Evolutionary conservation across 2,113 vertebrate genomes (phyloP), one percentile per base, ranked within the genome.

Genomic region (Xenopus borealis): DNA sequence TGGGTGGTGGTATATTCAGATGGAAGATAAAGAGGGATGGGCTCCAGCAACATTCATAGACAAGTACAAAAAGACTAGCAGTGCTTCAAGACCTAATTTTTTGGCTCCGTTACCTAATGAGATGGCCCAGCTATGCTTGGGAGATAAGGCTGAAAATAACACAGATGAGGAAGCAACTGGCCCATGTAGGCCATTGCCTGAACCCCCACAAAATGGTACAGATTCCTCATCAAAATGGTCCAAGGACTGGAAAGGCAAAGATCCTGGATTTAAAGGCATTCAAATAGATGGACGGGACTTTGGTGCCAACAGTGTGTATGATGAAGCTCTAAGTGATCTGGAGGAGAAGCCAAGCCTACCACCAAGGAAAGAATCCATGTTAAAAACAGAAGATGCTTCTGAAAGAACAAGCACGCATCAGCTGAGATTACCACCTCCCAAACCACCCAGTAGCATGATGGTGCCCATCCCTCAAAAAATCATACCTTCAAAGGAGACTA

Each of bases 1-100:
- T 0, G 96, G 97, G 66, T 99, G 97, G 97, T 99, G 97, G 97
- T 99, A 99, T 84, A 98, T 99, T 84, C 97, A 99, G 87, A 99
- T 99, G 0, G 96, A 98, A 4, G 95, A 98, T 10, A 96, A 95
- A 80, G 97, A 99, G 79, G 97, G 97, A 12, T 99, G 97, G 97
- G 97, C 97, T 72, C 97, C 97, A 0, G 91, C 94, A 59, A 98
- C 93, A 0, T 99, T 96, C 85, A 96, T 99, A 1, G 97, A 99
- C 70, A 99, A 98, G 80, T 98, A 98, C 83, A 99, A 99, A 89
- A 99, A 99, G 84, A 98, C 95, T 71, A 98, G 95, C 82, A 98
- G 83, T 0, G 94, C 95, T 0, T 85, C 93, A 7, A 91, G 97
- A 45, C 96, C 97, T 0, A 98, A 97, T 68, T 98, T 99, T 63